Base-by-base conservation (phyloP, 2,797 vertebrate species). In the Notoglanidium macrostoma region DNA sequence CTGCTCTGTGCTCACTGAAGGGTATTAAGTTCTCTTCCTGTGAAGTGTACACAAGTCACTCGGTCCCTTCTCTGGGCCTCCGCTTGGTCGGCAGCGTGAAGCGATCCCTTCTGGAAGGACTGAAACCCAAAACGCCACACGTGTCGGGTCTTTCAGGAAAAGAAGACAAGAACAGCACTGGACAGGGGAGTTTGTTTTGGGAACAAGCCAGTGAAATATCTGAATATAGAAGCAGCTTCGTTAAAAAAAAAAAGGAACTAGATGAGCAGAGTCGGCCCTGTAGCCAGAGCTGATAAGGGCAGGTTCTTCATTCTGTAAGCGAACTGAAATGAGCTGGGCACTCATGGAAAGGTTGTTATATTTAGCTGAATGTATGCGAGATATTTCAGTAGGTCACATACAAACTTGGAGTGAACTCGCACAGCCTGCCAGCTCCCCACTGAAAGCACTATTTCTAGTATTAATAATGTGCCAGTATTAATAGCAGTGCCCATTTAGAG, bases 1-100 rank as follows among this genome's bases (percentile, higher is more conserved):
- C 89, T 85, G 57, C 83, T 87, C 81, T 87, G 67, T 90, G 77
- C 83, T 65, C 70, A 51, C 57, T 88, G 63, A 89, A 89, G 81
- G 88, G 87, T 90, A 90, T 91, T 89, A 87, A 83, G 89, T 90
- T 90, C 85, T 90, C 80, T 88, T 91, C 89, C 90, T 90, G 84
- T 86, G 89, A 87, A 86, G 90, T 80, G 83, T 87, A 87, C 85
- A 85, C 73, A 87, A 87, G 70, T 67, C 80, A 59, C 63, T 81
- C 19, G 63, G 89, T n/a, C 94, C 94, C 95, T 90, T 89, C 89
- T 89, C 92, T 91, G 93, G 95, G 94, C 95, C 95, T 94, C 94
- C 91, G 81, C 92, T 91, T 90, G 84, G 89, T 90, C 94, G 92
- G 92, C 94, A 94, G 89, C 88, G 85, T 91, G 83, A 44, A 84